phyloP scores from a whole-genome alignment of 2,888 invertebrate species.

The Caenorhabditis japonica region DNA sequence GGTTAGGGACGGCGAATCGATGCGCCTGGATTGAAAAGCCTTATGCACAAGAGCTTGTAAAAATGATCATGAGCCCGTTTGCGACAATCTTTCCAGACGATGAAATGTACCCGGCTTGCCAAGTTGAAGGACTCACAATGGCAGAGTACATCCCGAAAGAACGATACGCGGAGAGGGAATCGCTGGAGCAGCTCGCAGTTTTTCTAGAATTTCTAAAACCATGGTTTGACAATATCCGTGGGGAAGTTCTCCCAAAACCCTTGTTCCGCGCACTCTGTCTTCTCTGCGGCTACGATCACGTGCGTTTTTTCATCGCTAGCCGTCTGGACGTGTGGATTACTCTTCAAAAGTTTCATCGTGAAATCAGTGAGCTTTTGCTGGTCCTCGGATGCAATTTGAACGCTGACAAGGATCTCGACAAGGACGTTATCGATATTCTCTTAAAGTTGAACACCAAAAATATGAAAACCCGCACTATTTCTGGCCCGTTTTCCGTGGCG shows the following conservation, averaged over 20 bases:
- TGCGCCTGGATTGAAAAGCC: constrained; percentile 47
- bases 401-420: constrained; percentile 15
- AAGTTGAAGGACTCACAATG: constrained; percentile 20
- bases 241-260: constrained; percentile 42
- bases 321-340: constrained; percentile 48
- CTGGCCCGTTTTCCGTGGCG: constrained; percentile 25
- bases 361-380: constrained; percentile 43
- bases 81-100: constrained; percentile 19
- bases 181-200: constrained; percentile 23
- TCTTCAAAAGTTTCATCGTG: constrained; percentile 45
- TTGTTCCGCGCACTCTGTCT: constrained; percentile 35
- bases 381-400: constrained; percentile 43
- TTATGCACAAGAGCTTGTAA: constrained; percentile 25
- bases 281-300: constrained; percentile 37
- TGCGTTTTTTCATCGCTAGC: constrained; percentile 39
- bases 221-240: constrained; percentile 49
- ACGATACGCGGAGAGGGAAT: not conserved
- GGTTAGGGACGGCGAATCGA: constrained; percentile 23
- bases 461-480: constrained; percentile 39
- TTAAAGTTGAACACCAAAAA: constrained; percentile 46
- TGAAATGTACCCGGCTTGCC: constrained; percentile 31
- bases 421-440: constrained; percentile 42
- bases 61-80: constrained; percentile 35
- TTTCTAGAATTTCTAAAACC: constrained; percentile 42
- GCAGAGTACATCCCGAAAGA: constrained; percentile 17